phyloP scores from a whole-genome alignment of 2,113 vertebrate species.

The Cavia aperea region DNA sequence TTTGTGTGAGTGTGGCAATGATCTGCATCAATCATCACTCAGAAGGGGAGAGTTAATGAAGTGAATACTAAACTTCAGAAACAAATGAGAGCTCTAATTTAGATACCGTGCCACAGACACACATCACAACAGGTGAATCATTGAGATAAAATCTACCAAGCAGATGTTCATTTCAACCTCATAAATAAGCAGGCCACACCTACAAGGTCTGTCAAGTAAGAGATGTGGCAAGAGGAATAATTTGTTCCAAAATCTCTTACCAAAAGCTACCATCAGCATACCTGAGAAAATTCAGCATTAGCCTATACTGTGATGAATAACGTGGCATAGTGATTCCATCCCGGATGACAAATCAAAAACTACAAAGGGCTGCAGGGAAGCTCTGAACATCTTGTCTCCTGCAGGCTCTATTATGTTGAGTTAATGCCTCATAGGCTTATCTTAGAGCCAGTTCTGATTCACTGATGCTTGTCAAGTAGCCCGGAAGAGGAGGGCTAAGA shows the following conservation, averaged over 20 bases:
- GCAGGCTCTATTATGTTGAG: not conserved
- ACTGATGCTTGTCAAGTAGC: slow-evolving; percentile 13
- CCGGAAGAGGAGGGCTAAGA: slow-evolving; percentile 17
- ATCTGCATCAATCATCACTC: not conserved
- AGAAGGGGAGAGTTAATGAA: not conserved
- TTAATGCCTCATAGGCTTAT: not conserved
- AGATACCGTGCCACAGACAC: not conserved
- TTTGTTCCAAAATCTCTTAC: slow-evolving; percentile 56
- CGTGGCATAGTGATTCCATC: slow-evolving; percentile 47
- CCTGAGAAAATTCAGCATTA: slow-evolving; percentile 50
- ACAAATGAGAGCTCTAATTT: not conserved
- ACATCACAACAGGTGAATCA: not conserved
- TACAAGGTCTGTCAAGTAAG: not conserved
- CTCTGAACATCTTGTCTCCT: slow-evolving; percentile 8
- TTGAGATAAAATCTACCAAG: not conserved
- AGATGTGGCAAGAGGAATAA: not conserved
- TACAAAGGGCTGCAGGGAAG: not conserved
- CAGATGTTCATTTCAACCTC: slow-evolving; percentile 48
- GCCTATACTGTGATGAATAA: not conserved
- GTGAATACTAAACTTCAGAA: not conserved
- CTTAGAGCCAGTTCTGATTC: not conserved
- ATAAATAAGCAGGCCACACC: not conserved
- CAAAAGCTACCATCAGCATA: slow-evolving; percentile 30
- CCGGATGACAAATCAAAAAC: not conserved
- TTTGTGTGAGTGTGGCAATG: not conserved